These are phyloP conservation scores for Nannoperca australis DNA, from an alignment of 2,797 vertebrate species.

Conservation along the genomic window DNA sequence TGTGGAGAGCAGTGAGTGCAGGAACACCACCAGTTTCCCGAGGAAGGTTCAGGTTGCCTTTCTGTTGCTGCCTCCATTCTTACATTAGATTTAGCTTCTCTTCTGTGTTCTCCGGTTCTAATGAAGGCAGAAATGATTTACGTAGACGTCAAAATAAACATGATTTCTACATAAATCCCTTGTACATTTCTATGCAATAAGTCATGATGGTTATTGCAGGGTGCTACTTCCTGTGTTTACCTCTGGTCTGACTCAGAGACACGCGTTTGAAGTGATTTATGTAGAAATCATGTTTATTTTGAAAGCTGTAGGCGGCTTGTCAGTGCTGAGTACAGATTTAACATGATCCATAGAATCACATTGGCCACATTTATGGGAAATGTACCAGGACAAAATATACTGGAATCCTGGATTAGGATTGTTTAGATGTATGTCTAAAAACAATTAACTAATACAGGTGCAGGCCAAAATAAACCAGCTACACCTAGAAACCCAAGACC, in stretches of 20 bases:
- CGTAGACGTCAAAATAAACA: too few species aligned
- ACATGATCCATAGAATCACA: not conserved
- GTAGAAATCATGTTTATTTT: not conserved
- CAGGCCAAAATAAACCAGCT: conserved; percentile 5
- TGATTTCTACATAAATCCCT: too few species aligned
- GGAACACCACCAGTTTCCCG: too few species aligned
- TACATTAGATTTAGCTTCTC: too few species aligned
- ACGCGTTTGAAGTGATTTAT: too few species aligned
- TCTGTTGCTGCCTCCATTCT: too few species aligned
- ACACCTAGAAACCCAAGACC: not conserved
- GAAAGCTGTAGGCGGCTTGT: not conserved
- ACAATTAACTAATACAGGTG: not conserved
- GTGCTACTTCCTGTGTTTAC: not conserved
- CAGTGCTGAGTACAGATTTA: not conserved
- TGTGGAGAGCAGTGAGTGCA: too few species aligned
- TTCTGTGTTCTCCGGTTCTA: not conserved
- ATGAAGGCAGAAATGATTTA: too few species aligned
- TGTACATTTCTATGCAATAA: not conserved
- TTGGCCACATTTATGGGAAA: not conserved
- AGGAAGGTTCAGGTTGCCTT: too few species aligned
- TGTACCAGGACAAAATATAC: not conserved
- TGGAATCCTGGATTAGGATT: not conserved
- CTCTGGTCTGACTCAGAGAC: not conserved
- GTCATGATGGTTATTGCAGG: not conserved
- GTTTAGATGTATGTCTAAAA: not conserved